Evolutionary conservation across 1,140 invertebrate genomes (phyloP), one percentile per base, ranked within the genome.

Genomic region (Drosophila nebulosa): DNA sequence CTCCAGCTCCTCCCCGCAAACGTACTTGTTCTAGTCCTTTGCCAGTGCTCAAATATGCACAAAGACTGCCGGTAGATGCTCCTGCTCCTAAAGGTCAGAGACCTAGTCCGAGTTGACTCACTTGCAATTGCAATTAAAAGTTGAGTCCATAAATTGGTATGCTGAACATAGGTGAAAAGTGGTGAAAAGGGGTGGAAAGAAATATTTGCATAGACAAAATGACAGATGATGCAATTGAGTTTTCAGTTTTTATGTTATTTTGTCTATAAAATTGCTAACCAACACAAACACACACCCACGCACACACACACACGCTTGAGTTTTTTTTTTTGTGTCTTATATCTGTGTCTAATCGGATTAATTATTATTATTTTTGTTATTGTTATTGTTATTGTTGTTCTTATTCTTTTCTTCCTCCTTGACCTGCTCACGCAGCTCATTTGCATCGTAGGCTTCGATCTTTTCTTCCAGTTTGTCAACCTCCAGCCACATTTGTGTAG

Each of bases 71-170:
- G 24, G n/a, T n/a, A 14, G 51, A 27, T 64, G 57, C 64, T 42
- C 14, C 56, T 58, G 51, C 78, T 68, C 63, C 51, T 64, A 64
- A 52, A 79, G 60, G 68, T n/a, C n/a, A 70, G 36, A 21, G 58
- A 9, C 53, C 69, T 56, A 9, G 27, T 50, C 78, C 39, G 18
- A 46, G 39, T 46, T 21, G 7, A 46, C 39, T 46, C 39, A 71
- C 78, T 79, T 72, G 64, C n/a, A 81, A 72, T 63, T 59, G 46
- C 78, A 80, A 81, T 80, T 80, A 77, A 80, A 80, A 73, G 46
- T 60, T 66, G 53, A 7, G 2, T 21, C 16, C 39, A 46, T 46
- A 46, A 46, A 46, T 46, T 46, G 39, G 7, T 18, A 46, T 46
- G 39, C 39, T 46, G 39, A 46, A 46, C 7, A 21, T n/a, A n/a